A percentile compares a stretch with the other conserved stretches of the same genome.
Evolutionary conservation across 2,113 vertebrate genomes (phyloP).

Genomic region (Vulpes vulpes): DNA sequence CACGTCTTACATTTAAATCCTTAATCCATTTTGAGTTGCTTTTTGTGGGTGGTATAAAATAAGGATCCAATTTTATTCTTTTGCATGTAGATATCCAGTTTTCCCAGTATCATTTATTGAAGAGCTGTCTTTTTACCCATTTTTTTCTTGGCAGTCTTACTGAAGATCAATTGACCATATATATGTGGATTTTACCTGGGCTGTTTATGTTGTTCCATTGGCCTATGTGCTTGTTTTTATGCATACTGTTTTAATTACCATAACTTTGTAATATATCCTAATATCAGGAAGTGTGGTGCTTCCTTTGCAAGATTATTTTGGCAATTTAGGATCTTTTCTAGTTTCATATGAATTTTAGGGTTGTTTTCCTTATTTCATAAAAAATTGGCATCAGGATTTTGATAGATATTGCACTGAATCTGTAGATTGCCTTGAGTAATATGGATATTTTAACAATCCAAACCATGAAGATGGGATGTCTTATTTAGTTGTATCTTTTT

Average conservation of each 20-base stretch:
- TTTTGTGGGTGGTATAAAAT: not conserved
- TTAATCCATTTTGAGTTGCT: not conserved
- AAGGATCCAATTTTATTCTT: not conserved
- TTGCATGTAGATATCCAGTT: not conserved
- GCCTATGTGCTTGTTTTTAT: not conserved
- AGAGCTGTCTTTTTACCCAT: not conserved
- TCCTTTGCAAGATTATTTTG: not conserved
- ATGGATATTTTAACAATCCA: not conserved
- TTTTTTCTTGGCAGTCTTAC: not conserved
- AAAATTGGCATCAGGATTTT: not conserved
- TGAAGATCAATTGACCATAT: not conserved
- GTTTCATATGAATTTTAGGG: not conserved
- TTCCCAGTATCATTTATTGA: not conserved
- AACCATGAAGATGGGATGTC: not conserved
- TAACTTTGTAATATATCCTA: not conserved
- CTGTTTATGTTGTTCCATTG: not conserved
- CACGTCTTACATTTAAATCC: not conserved
- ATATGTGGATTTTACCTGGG: not conserved
- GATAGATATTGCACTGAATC: not conserved
- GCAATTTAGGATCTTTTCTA: too few species aligned
- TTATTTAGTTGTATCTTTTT: not conserved
- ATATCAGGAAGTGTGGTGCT: not conserved
- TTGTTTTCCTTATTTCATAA: not conserved
- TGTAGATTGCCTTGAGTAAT: not conserved
- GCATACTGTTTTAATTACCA: not conserved